These are phyloP conservation scores for Ambastaia sidthimunki DNA, from an alignment of 2,797 vertebrate genomes.

Conservation along the genomic window DNA sequence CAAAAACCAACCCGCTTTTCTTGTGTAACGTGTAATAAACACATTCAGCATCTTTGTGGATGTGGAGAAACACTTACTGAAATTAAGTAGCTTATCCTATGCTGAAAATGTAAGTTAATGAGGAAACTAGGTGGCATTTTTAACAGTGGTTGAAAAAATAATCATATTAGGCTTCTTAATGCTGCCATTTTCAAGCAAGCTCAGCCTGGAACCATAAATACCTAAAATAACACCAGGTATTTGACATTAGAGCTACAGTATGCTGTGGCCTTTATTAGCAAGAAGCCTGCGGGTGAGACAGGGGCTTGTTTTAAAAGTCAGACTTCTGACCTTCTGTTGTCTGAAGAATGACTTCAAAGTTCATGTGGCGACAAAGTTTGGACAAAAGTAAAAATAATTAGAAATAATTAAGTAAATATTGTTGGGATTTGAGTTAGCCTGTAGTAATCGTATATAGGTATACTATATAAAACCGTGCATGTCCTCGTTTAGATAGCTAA, in stretches of 20 bases:
- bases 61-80: not conserved
- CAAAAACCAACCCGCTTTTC: not conserved
- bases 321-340: conserved; percentile 26
- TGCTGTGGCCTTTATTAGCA: conserved; percentile 19
- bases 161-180: not conserved
- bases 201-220: conserved; percentile 10
- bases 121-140: not conserved
- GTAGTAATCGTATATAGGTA: no score
- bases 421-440: no score
- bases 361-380: not conserved
- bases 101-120: not conserved
- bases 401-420: no score
- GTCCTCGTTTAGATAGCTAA: not conserved
- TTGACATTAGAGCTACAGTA: conserved; percentile 13
- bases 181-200: not conserved
- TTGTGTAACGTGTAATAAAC: not conserved
- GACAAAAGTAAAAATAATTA: no score
- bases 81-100: not conserved
- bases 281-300: not conserved
- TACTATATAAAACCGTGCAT: not conserved
- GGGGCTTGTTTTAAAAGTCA: not conserved
- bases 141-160: not conserved
- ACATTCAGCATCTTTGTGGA: not conserved
- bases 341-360: not conserved
- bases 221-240: not conserved